A percentile compares a stretch with the other conserved stretches of the same genome.
Conservation (phyloP, 2,888 invertebrate genomes). For the Drosophila mayaguana region DNA sequence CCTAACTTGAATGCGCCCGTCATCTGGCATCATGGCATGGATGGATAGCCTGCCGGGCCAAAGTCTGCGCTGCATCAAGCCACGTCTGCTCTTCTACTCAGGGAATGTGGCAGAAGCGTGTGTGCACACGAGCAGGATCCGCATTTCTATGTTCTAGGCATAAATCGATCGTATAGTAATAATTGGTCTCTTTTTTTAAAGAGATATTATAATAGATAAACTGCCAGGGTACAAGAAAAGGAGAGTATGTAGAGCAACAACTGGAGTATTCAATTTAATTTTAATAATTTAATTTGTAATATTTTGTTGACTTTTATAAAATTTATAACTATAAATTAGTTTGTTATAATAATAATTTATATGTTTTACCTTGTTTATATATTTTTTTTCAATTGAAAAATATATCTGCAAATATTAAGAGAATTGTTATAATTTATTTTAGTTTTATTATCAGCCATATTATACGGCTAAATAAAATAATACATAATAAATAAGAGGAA, state of each 20-base stretch:
- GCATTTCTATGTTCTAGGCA: background rate
- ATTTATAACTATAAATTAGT: no score
- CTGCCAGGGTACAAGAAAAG: background rate
- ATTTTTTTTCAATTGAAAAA: no score
- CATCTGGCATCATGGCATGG: constrained; percentile 35
- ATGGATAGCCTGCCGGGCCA: constrained; percentile 13
- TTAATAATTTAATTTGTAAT: no score
- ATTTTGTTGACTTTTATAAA: no score
- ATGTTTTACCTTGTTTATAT: no score
- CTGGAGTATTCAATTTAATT: no score
- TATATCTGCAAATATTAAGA: no score
- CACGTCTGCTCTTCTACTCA: constrained; percentile 21
- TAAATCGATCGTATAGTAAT: background rate
- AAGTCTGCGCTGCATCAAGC: constrained; percentile 22
- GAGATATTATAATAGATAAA: background rate
- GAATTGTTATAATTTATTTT: no score
- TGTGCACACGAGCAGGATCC: constrained; percentile 28
- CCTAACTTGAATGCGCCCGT: constrained; percentile 18
- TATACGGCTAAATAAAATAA: no score
- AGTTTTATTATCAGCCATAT: no score
- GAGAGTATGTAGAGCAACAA: background rate
- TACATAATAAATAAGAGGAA: no score
- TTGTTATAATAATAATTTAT: no score
- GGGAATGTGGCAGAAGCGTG: constrained; percentile 77
- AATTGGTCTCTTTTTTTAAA: background rate